Conservation (phyloP, 2,888 invertebrate species). For the Ornithoptera alexandrae region DNA sequence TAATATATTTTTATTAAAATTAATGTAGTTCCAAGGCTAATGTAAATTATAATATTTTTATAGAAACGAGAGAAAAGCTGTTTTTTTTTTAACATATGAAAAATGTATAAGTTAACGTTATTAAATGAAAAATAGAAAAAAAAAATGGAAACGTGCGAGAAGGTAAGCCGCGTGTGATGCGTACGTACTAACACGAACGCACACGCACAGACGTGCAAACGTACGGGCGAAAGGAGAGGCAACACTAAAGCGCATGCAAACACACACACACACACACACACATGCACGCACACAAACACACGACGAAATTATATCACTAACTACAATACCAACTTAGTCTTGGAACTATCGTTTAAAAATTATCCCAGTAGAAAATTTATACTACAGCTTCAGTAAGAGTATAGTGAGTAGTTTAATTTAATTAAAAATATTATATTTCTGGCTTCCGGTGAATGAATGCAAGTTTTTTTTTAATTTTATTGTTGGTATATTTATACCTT, state of each 20-base stretch:
- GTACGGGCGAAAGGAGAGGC: conserved; percentile 1
- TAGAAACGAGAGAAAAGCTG: neutral
- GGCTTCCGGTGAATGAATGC: too few species aligned
- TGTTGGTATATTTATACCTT: neutral
- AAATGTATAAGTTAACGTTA: neutral
- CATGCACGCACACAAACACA: neutral
- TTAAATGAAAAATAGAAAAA: neutral
- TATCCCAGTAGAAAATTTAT: neutral
- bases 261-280: too few species aligned
- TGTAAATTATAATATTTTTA: neutral
- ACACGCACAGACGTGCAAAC: neutral
- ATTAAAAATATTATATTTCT: too few species aligned
- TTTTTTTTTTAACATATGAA: neutral
- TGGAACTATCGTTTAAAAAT: conserved; percentile 24
- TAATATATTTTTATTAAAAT: too few species aligned
- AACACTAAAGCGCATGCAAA: neutral
- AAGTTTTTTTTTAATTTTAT: too few species aligned
- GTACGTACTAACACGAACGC: neutral
- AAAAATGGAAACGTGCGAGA: neutral
- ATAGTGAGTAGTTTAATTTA: too few species aligned
- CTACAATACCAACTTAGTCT: conserved; percentile 19
- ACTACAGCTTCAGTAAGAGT: too few species aligned
- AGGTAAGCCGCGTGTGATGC: neutral
- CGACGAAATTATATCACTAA: neutral
- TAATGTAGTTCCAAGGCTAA: conserved; percentile 28